Evolutionary conservation across 2,888 invertebrate species (phyloP).

Genomic region (Ophonus ardosiacus): DNA sequence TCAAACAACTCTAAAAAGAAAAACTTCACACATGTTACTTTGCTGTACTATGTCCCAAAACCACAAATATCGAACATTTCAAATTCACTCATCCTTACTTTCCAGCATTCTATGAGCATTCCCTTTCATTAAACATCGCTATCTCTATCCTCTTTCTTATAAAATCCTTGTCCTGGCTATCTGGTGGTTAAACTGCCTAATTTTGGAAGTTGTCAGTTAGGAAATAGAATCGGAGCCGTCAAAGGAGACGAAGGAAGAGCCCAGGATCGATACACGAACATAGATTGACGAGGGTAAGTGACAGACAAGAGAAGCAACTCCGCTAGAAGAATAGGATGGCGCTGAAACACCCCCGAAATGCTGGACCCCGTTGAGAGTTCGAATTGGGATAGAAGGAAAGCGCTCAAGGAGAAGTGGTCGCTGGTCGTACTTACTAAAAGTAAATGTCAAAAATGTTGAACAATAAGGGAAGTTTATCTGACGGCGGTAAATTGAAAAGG

Average conservation of each 20-base stretch:
- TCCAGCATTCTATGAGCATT: neutral
- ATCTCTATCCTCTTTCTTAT: neutral
- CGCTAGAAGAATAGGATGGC: slow-evolving; percentile 19
- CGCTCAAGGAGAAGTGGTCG: neutral
- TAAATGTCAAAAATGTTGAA: slow-evolving; percentile 24
- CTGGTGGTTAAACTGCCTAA: slow-evolving; percentile 53
- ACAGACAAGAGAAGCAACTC: slow-evolving; percentile 7
- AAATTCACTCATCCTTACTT: neutral
- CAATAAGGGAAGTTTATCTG: slow-evolving; percentile 12
- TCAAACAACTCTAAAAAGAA: slow-evolving; percentile 19
- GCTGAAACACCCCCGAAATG: slow-evolving; percentile 24
- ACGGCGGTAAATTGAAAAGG: neutral
- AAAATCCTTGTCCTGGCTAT: neutral
- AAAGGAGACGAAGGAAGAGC: slow-evolving; percentile 12
- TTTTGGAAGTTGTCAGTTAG: slow-evolving; percentile 60
- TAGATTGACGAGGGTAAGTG: slow-evolving; percentile 62
- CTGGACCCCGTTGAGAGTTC: slow-evolving; percentile 35
- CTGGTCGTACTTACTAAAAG: slow-evolving; percentile 1
- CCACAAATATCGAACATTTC: neutral
- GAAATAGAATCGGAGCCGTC: slow-evolving; percentile 56
- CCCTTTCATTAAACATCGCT: neutral
- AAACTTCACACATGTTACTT: slow-evolving; percentile 6
- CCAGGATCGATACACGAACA: slow-evolving; percentile 57
- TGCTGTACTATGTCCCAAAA: neutral
- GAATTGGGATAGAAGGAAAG: slow-evolving; percentile 13